These are phyloP conservation scores for Montipora foliosa DNA, from an alignment of 64 coral and sea anemone genomes.

Conservation along the genomic window DNA sequence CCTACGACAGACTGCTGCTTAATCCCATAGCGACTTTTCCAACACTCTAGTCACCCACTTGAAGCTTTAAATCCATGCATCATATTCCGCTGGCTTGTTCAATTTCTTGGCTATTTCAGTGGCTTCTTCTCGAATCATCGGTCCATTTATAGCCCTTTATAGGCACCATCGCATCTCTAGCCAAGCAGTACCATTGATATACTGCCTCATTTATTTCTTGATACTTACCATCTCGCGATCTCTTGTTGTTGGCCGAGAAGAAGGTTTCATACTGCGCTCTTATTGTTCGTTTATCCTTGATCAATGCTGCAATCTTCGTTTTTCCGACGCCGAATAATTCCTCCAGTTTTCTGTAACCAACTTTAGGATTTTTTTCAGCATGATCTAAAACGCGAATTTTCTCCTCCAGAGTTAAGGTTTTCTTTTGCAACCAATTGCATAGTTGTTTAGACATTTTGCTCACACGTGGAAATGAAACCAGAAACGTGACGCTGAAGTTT, in stretches of 20 bases:
- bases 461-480: constrained; percentile 36
- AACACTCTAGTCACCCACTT: constrained; percentile 58
- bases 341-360: constrained; percentile 45
- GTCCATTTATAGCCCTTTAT: constrained; percentile 60
- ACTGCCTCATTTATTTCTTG: constrained; percentile 68
- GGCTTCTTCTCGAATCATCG: constrained; percentile 57
- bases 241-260: constrained; percentile 34
- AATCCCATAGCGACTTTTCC: constrained; percentile 46
- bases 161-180: constrained; percentile 63
- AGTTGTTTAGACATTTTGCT: constrained; percentile 37
- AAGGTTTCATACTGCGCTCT: constrained; percentile 60
- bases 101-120: constrained; percentile 61
- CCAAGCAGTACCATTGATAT: constrained; percentile 68
- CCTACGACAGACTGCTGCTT: constrained; percentile 36
- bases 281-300: constrained; percentile 64
- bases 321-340: constrained; percentile 34
- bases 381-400: constrained; percentile 64
- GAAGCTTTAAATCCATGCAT: constrained; percentile 45
- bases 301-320: constrained; percentile 31
- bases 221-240: constrained; percentile 61
- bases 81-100: constrained; percentile 37
- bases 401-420: constrained; percentile 56
- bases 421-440: constrained; percentile 30
- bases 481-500: constrained; percentile 22
- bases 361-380: constrained; percentile 60